Conservation (phyloP, 2,888 invertebrate species). For the Acleris laterana region DNA sequence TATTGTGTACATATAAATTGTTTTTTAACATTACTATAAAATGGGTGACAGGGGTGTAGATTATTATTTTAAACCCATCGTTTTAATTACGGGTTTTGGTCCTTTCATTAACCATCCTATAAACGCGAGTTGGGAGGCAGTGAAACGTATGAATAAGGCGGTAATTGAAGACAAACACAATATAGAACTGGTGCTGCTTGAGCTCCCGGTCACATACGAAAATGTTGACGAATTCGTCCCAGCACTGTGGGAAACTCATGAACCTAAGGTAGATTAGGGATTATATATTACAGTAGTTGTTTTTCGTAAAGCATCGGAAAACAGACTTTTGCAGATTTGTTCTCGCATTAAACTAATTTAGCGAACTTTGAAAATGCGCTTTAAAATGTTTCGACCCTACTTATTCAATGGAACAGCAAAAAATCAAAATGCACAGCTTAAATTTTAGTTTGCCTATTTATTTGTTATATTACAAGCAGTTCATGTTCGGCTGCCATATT, state of each 20-base stretch:
- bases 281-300: no score
- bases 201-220: constrained; percentile 90
- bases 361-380: not conserved
- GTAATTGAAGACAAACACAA: constrained; percentile 78
- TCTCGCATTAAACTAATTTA: not conserved
- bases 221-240: constrained; percentile 87
- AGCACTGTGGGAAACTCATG: constrained; percentile 87
- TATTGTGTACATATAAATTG: no score
- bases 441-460: no score
- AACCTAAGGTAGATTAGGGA: constrained; percentile 85
- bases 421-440: no score
- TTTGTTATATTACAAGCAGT: no score
- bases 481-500: no score
- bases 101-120: constrained; percentile 88
- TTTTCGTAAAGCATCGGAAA: not conserved
- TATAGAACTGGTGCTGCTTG: constrained; percentile 82
- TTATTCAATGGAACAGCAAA: no score
- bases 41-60: constrained; percentile 44
- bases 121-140: constrained; percentile 94
- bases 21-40: no score
- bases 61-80: constrained; percentile 64
- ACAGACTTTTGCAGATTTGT: not conserved
- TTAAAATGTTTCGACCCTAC: no score
- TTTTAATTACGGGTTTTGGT: constrained; percentile 91
- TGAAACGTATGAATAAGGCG: constrained; percentile 85